phyloP scores from a whole-genome alignment of 2,113 vertebrate species.

The Takifugu bimaculatus region DNA sequence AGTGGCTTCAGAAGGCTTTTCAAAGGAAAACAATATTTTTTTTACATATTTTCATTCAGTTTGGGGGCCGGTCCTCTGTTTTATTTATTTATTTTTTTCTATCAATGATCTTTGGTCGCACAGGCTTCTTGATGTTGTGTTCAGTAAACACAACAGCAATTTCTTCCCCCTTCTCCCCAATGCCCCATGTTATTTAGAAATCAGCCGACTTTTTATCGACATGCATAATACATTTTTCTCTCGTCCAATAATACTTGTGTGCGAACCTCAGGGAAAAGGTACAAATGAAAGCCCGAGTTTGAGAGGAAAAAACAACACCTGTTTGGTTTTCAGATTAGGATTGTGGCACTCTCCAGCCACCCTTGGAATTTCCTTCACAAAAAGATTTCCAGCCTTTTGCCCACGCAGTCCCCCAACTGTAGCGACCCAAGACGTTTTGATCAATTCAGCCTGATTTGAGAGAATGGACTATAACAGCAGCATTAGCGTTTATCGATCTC shows the following conservation, averaged over 20 bases:
- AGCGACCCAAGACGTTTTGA: constrained; percentile 42
- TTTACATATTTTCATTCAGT: neutral
- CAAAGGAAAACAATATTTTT: neutral
- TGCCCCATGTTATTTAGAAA: constrained; percentile 55
- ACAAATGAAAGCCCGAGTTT: constrained; percentile 34
- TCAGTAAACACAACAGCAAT: constrained; percentile 38
- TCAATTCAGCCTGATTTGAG: constrained; percentile 71
- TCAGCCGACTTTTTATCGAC: constrained; percentile 47
- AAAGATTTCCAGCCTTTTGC: constrained; percentile 5
- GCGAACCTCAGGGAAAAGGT: constrained; percentile 43
- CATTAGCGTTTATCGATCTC: constrained; percentile 70
- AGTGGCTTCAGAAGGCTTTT: neutral
- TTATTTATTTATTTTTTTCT: neutral
- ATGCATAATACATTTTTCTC: constrained; percentile 31
- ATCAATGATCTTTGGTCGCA: constrained; percentile 13
- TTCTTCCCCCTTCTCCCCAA: constrained; percentile 23
- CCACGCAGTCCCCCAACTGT: constrained; percentile 26
- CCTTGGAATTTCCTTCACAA: constrained; percentile 6
- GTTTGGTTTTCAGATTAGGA: neutral
- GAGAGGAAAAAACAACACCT: neutral
- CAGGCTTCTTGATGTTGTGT: constrained; percentile 25
- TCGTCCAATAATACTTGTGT: constrained; percentile 34
- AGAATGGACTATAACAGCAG: constrained; percentile 71
- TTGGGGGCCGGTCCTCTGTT: constrained; percentile 3
- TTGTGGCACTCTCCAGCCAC: constrained; percentile 7